Conservation (phyloP, 2,888 invertebrate genomes). For the Blastobasis lacticolella region DNA sequence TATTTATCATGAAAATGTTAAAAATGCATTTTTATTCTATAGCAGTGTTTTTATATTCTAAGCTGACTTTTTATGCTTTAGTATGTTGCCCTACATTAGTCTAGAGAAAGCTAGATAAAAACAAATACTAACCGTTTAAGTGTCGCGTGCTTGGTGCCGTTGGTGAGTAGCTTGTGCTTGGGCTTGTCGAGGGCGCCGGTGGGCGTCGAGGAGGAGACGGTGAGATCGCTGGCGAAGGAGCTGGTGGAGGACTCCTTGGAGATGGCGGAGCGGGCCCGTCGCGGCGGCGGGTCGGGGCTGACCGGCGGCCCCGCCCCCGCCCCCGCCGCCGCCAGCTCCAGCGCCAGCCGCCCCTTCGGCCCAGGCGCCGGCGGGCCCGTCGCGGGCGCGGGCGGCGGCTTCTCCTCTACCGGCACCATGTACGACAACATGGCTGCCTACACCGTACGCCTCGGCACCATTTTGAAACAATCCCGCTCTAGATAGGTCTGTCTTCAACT, state of each 20-base stretch:
- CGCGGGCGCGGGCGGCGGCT: conserved; percentile 77
- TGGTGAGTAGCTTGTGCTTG: conserved; percentile 79
- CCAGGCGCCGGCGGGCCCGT: conserved; percentile 73
- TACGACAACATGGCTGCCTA: conserved; percentile 80
- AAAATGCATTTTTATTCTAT: too few species aligned
- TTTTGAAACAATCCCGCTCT: too few species aligned
- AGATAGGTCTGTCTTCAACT: too few species aligned
- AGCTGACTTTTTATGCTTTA: too few species aligned
- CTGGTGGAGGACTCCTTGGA: conserved; percentile 82
- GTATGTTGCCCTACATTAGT: too few species aligned
- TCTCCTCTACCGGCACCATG: conserved; percentile 85
- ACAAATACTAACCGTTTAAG: conserved; percentile 77
- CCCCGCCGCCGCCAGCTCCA: conserved; percentile 57
- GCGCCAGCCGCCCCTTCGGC: conserved; percentile 66
- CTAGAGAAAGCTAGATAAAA: not conserved
- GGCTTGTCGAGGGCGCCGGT: conserved; percentile 77
- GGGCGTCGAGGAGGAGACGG: conserved; percentile 77
- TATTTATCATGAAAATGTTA: too few species aligned
- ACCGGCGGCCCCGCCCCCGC: conserved; percentile 40
- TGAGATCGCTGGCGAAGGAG: conserved; percentile 79
- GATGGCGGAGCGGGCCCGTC: conserved; percentile 49
- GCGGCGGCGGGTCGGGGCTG: conserved; percentile 48
- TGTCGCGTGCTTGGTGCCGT: conserved; percentile 81
- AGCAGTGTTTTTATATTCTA: too few species aligned
- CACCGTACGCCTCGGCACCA: conserved; percentile 6